phyloP scores from a whole-genome alignment of 2,888 invertebrate species.

The Agrotis ipsilon region DNA sequence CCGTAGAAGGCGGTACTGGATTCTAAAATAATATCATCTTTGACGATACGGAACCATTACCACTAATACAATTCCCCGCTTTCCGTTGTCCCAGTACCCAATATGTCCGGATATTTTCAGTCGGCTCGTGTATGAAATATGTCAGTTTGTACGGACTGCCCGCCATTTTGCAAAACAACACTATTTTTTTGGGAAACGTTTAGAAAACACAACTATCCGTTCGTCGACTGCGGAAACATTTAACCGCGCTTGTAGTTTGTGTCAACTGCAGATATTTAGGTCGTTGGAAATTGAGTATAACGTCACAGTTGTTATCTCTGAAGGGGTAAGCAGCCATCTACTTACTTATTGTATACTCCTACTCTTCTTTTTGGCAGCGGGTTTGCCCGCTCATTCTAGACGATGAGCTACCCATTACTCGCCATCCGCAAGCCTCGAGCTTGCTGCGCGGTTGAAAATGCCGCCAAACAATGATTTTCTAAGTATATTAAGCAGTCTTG shows the following conservation, averaged over 20 bases:
- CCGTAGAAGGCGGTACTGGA: too few species aligned
- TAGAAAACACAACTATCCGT: conserved; percentile 16
- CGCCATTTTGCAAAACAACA: conserved; percentile 26
- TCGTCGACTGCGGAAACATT: not conserved
- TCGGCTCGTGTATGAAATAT: conserved; percentile 42
- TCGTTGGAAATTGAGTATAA: not conserved
- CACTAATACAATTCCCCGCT: conserved; percentile 3
- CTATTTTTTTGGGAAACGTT: conserved; percentile 28
- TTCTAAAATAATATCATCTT: not conserved
- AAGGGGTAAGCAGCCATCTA: too few species aligned
- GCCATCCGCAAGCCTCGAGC: too few species aligned
- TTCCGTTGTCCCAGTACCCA: conserved; percentile 11
- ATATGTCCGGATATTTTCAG: conserved; percentile 37
- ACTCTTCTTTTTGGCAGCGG: too few species aligned
- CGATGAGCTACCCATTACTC: too few species aligned
- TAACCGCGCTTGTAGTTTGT: conserved; percentile 1
- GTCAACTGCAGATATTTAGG: conserved; percentile 15
- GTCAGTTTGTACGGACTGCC: conserved; percentile 32
- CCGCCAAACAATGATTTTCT: too few species aligned
- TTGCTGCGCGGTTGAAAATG: too few species aligned
- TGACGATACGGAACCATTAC: conserved; percentile 1
- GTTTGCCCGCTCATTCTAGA: too few species aligned
- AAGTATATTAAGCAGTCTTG: too few species aligned
- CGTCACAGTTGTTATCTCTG: too few species aligned
- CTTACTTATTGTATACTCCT: too few species aligned